Conservation (phyloP, 2,797 vertebrate genomes). For the Tragelaphus oryx region DNA sequence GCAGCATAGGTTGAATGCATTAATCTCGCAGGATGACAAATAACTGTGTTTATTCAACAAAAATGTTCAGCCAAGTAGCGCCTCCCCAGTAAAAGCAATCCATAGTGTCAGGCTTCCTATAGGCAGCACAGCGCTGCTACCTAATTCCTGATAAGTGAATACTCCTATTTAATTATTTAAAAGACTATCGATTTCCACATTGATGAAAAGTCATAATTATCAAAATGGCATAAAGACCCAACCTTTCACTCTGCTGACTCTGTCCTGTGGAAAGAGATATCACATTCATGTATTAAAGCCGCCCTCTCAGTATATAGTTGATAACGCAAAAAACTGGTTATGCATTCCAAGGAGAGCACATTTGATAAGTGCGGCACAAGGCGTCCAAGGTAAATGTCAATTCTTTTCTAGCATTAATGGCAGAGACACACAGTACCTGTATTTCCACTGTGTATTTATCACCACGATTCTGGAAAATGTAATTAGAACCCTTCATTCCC, state of each 20-base stretch:
- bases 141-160: conserved; percentile 37
- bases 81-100: conserved; percentile 48
- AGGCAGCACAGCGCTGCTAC: background rate
- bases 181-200: conserved; percentile 52
- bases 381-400: background rate
- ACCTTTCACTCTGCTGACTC: conserved; percentile 60
- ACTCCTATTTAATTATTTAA: conserved; percentile 65
- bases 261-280: conserved; percentile 41
- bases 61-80: conserved; percentile 20
- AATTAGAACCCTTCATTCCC: conserved; percentile 31
- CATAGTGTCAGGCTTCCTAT: background rate
- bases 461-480: background rate
- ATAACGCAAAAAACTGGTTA: conserved; percentile 13
- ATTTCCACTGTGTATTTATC: conserved; percentile 41
- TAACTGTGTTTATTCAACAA: conserved; percentile 64
- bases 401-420: conserved; percentile 46
- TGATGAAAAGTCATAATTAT: conserved; percentile 64
- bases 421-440: background rate
- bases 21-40: conserved; percentile 54
- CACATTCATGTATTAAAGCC: background rate
- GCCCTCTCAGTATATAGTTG: conserved; percentile 27
- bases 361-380: background rate
- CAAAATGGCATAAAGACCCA: conserved; percentile 54
- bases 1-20: conserved; percentile 10
- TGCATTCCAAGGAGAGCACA: conserved; percentile 13